Percentiles rank a stretch among this genome's conserved stretches.
These are phyloP conservation scores for Amphiprion clarkii DNA, from an alignment of 2,797 vertebrate species.

Conservation along the genomic window DNA sequence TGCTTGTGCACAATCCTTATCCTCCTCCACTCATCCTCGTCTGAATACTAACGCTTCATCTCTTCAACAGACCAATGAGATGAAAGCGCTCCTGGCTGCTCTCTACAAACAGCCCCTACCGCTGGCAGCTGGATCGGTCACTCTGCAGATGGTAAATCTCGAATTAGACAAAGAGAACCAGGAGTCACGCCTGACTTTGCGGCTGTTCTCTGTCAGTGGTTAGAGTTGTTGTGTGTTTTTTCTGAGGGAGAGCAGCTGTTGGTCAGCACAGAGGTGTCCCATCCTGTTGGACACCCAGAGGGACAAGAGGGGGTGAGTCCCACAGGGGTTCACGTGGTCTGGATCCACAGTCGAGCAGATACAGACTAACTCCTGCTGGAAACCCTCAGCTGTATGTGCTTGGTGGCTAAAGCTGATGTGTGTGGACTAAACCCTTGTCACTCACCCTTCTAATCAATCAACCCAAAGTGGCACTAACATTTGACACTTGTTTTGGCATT, in stretches of 20 bases:
- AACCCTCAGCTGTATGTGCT: constrained; percentile 49
- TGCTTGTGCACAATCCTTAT: neutral
- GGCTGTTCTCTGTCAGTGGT: constrained; percentile 54
- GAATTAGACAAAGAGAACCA: constrained; percentile 7
- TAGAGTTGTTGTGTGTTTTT: constrained; percentile 76
- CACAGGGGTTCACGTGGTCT: constrained; percentile 44
- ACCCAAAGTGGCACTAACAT: constrained; percentile 30
- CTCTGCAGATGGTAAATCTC: constrained; percentile 88
- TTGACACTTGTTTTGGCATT: constrained; percentile 3
- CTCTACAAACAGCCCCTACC: constrained; percentile 86
- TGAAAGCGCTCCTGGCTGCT: constrained; percentile 80
- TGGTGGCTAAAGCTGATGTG: constrained; percentile 40
- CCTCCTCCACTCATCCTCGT: neutral
- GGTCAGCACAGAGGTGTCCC: constrained; percentile 73
- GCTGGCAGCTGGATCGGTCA: constrained; percentile 73
- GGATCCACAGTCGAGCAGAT: constrained; percentile 25
- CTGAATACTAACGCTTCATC: neutral
- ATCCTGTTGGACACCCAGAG: constrained; percentile 62
- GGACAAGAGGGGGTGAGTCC: constrained; percentile 82
- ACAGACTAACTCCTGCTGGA: constrained; percentile 68
- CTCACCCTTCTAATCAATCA: constrained; percentile 22
- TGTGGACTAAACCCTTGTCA: constrained; percentile 59
- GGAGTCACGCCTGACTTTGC: constrained; percentile 22
- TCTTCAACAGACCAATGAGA: constrained; percentile 84
- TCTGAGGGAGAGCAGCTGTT: constrained; percentile 83